A percentile compares a stretch with the other conserved stretches of the same genome.
phyloP scores from a whole-genome alignment of 1,140 invertebrate species.

The Metaphire vulgaris region DNA sequence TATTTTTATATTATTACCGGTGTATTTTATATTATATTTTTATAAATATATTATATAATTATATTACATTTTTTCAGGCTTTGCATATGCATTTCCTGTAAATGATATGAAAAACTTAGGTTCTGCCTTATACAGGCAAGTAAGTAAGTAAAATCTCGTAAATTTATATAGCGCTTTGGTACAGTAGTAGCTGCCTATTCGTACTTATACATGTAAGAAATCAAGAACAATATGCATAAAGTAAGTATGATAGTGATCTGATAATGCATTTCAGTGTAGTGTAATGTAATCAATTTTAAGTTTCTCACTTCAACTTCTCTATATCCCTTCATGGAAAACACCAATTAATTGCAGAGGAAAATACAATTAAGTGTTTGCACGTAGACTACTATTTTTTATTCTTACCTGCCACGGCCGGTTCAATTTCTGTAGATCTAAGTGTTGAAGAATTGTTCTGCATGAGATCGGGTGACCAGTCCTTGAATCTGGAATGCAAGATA shows the following conservation, averaged over 20 bases:
- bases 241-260: too few relatives aligned
- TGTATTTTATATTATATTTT: neutral
- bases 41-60: neutral
- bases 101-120: too few relatives aligned
- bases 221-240: too few relatives aligned
- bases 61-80: neutral
- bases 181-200: too few relatives aligned
- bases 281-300: neutral
- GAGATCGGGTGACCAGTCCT: neutral
- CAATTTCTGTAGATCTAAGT: conserved; percentile 19
- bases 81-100: neutral
- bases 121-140: too few relatives aligned
- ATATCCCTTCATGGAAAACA: neutral
- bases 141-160: too few relatives aligned
- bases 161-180: too few relatives aligned
- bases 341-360: neutral
- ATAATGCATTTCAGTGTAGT: too few relatives aligned
- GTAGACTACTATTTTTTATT: too few relatives aligned
- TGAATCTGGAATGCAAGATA: conserved; percentile 13
- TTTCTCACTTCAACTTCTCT: neutral
- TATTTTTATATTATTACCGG: neutral
- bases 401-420: conserved; percentile 30
- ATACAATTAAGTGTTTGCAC: neutral
- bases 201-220: too few relatives aligned
- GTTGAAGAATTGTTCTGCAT: conserved; percentile 6